Base-by-base conservation (phyloP, 2,888 invertebrate genomes). In the Orchesellides sinensis region DNA sequence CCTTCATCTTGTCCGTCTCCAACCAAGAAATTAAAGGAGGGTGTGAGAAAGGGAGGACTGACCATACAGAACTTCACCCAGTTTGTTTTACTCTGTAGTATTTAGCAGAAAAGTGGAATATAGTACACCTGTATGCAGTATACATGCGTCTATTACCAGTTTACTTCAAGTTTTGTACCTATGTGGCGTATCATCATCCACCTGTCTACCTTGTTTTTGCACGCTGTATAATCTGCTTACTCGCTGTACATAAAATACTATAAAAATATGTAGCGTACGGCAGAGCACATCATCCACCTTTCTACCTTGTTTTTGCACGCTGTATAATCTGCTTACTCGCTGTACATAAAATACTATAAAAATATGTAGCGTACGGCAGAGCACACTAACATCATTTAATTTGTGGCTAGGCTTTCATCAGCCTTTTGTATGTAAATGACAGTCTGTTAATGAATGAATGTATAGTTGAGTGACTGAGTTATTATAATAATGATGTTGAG, bases 21-120 rank as follows among this genome's bases (percentile, higher is more conserved):
- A 40, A 5, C n/a, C n/a, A n/a, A n/a, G n/a, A n/a, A n/a, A n/a
- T n/a, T n/a, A n/a, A n/a, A n/a, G n/a, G n/a, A n/a, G n/a, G n/a
- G 40, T 14, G 40, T 32, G 32, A 32, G 32, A 56, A 23, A 56
- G 19, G 56, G 25, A 66, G 66, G 66, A 47, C 66, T 66, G 66
- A 66, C 66, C 66, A 66, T 66, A 66, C 47, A 66, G 49, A 66
- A 66, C 66, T 45, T 66, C 49, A 66, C 66, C 47, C 17, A 66
- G 66, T 45, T 65, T 17, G 40, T 5, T 40, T 10, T 8, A 14
- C 40, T 40, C n/a, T 40, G 40, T 32, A 32, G 40, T 40, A 40
- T 40, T 40, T 40, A 40, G 40, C 40, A 40, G 32, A 40, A 40
- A 40, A 40, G 10, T 40, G 10, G 10, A n/a, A 2, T 10, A 40